Conservation (phyloP, 92 coral and sea anemone species). For the Umimayanthus kanabou region DNA sequence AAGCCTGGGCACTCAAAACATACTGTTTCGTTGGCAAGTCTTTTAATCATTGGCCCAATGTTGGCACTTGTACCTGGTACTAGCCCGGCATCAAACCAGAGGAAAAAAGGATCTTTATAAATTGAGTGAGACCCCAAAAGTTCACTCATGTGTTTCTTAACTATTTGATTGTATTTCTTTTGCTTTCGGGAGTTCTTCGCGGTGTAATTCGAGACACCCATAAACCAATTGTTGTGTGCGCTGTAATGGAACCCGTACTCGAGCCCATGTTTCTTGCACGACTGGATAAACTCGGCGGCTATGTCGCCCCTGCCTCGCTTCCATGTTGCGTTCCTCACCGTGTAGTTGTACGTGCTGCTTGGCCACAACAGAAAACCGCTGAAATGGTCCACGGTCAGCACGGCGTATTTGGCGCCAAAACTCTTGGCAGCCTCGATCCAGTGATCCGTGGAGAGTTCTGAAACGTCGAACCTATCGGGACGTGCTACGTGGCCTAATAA, state of each 20-base stretch:
- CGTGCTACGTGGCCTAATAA: constrained; percentile 60
- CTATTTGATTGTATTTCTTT: constrained; percentile 35
- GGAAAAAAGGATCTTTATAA: constrained; percentile 70
- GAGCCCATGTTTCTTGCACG: constrained; percentile 61
- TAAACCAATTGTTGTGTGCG: constrained; percentile 74
- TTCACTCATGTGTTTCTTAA: constrained; percentile 65
- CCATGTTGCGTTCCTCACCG: constrained; percentile 76
- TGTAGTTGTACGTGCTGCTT: constrained; percentile 67
- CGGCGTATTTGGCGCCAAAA: constrained; percentile 83
- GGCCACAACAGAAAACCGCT: constrained; percentile 92
- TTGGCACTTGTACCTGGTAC: constrained; percentile 57
- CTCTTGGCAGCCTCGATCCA: constrained; percentile 80
- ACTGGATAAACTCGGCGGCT: constrained; percentile 62
- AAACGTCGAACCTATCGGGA: constrained; percentile 68
- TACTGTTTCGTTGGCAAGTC: constrained; percentile 51
- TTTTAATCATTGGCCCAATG: constrained; percentile 60
- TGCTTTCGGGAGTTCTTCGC: constrained; percentile 42
- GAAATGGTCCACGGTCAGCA: constrained; percentile 68
- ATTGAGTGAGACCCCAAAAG: constrained; percentile 49
- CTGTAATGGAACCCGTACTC: constrained; percentile 72
- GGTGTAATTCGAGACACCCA: constrained; percentile 61
- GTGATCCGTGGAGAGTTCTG: constrained; percentile 76
- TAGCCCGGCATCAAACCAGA: constrained; percentile 77
- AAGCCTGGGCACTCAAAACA: constrained; percentile 74
- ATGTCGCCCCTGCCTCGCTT: constrained; percentile 68